Percentiles rank a stretch among this genome's conserved stretches.
These are phyloP conservation scores for Bagarius yarrelli DNA, from an alignment of 2,113 vertebrate genomes.

Conservation along the genomic window DNA sequence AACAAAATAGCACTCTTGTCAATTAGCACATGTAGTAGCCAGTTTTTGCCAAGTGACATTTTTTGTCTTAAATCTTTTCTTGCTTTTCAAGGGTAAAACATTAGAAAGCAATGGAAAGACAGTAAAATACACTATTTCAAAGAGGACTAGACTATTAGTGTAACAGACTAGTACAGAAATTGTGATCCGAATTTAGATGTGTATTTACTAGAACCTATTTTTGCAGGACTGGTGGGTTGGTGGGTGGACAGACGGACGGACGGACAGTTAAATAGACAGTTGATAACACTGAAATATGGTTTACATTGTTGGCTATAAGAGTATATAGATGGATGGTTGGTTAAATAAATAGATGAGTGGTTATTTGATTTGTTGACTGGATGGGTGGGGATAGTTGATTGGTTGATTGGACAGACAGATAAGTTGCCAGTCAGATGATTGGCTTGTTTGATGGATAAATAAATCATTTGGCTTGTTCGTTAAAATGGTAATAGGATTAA, in stretches of 20 bases:
- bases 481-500: neutral
- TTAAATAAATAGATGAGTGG: neutral
- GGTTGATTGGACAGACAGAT: neutral
- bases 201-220: neutral
- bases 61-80: too few relatives aligned
- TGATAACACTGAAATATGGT: too few relatives aligned
- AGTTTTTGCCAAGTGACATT: too few relatives aligned
- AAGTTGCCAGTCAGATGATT: neutral
- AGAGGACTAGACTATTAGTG: neutral
- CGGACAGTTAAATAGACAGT: neutral
- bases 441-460: neutral
- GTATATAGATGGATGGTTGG: neutral
- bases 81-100: neutral
- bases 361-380: neutral
- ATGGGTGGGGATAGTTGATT: neutral
- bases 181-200: neutral
- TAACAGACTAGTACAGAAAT: neutral
- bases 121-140: neutral
- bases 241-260: neutral
- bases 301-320: too few relatives aligned
- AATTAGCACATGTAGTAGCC: too few relatives aligned
- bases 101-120: neutral
- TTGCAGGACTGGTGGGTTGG: neutral
- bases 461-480: neutral
- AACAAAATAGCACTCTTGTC: too few relatives aligned